These are phyloP conservation scores for Picus viridis DNA, from an alignment of 2,797 vertebrate genomes.

Conservation along the genomic window DNA sequence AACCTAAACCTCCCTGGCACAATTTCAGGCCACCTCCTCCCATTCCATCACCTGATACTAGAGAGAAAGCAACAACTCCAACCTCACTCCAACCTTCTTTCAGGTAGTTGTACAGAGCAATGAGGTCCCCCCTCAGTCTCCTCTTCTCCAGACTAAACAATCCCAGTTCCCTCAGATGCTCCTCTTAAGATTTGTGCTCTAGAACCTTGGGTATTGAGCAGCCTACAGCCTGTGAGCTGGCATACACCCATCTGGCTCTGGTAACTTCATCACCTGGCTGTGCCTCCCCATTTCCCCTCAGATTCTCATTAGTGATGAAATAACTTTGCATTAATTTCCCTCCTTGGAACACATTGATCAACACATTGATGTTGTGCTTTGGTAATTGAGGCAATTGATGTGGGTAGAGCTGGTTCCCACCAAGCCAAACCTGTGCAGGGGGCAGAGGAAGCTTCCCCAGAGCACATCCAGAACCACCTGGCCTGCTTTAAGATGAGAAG, in stretches of 20 bases:
- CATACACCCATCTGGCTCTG: background rate
- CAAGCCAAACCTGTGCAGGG: background rate
- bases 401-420: background rate
- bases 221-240: background rate
- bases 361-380: background rate
- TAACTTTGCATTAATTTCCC: background rate
- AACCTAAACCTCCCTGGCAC: too few relatives aligned
- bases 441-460: background rate
- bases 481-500: background rate
- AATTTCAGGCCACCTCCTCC: too few relatives aligned
- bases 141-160: too few relatives aligned
- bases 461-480: background rate
- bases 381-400: background rate
- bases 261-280: background rate
- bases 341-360: background rate
- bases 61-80: too few relatives aligned
- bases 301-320: fast-evolving
- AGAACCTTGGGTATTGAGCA: background rate
- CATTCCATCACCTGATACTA: too few relatives aligned
- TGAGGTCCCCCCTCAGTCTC: too few relatives aligned
- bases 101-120: too few relatives aligned
- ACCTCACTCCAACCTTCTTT: too few relatives aligned
- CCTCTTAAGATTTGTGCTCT: too few relatives aligned
- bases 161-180: too few relatives aligned
- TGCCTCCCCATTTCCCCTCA: background rate